Evolutionary conservation across 2,888 invertebrate genomes (phyloP).

Genomic region (Drosophila imparisetae): DNA sequence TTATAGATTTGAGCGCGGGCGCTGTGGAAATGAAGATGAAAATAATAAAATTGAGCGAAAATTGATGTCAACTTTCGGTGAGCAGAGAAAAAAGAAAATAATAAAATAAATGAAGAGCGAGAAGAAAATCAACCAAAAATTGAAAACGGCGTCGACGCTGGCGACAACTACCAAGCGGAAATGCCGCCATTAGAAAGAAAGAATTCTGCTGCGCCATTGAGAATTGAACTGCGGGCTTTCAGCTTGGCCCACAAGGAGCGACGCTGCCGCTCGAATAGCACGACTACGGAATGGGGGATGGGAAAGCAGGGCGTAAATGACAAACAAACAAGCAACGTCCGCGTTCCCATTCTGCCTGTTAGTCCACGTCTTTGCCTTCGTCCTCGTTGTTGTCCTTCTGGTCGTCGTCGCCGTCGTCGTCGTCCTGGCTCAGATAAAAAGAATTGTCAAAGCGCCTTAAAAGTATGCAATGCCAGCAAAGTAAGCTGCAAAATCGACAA

Average conservation of each 20-base stretch:
- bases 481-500: slow-evolving; percentile 82
- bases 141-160: slow-evolving; percentile 42
- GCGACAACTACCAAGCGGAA: slow-evolving; percentile 70
- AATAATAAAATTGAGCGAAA: slow-evolving; percentile 81
- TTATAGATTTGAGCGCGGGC: slow-evolving; percentile 75
- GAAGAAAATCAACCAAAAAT: slow-evolving; percentile 44
- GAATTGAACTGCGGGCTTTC: slow-evolving; percentile 79
- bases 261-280: background rate
- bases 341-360: slow-evolving; percentile 36
- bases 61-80: slow-evolving; percentile 77
- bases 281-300: background rate
- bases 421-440: slow-evolving; percentile 77
- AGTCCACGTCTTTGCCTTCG: slow-evolving; percentile 1
- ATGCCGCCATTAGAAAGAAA: slow-evolving; percentile 77
- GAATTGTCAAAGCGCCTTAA: slow-evolving; percentile 81
- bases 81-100: slow-evolving; percentile 24
- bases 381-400: slow-evolving; percentile 14
- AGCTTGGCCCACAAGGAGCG: slow-evolving; percentile 51
- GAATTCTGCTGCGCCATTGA: slow-evolving; percentile 82
- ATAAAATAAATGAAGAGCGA: slow-evolving; percentile 11
- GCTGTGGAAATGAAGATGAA: slow-evolving; percentile 79
- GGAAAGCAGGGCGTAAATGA: slow-evolving; percentile 66
- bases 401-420: slow-evolving; percentile 20
- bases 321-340: slow-evolving; percentile 78
- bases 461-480: slow-evolving; percentile 81